These are phyloP conservation scores for Pteruthius melanotis DNA, from an alignment of 2,113 vertebrate species.

Conservation along the genomic window DNA sequence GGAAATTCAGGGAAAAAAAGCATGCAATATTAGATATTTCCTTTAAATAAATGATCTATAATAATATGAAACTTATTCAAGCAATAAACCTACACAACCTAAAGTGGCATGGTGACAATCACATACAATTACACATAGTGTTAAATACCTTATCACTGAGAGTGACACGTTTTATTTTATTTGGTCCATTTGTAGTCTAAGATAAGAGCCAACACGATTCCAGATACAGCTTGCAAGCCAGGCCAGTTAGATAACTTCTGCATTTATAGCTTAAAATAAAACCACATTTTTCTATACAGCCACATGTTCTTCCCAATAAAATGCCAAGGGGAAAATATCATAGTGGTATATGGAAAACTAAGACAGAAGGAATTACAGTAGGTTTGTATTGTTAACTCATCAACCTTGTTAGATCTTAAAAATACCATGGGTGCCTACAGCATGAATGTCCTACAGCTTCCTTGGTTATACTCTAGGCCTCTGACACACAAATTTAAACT, in stretches of 20 bases:
- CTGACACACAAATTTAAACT: neutral
- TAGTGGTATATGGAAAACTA: neutral
- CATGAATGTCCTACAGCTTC: neutral
- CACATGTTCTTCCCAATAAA: neutral
- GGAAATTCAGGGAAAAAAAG: neutral
- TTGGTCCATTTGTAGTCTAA: neutral
- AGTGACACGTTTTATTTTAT: neutral
- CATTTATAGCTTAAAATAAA: constrained; percentile 8
- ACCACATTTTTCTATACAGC: neutral
- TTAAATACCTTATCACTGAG: neutral
- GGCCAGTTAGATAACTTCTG: neutral
- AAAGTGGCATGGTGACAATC: neutral
- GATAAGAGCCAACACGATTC: neutral
- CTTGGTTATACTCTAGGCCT: neutral
- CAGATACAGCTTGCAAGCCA: neutral
- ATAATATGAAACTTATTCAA: neutral
- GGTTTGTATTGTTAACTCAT: neutral
- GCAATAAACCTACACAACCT: neutral
- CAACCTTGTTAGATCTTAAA: neutral
- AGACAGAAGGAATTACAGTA: neutral
- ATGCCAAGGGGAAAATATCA: neutral
- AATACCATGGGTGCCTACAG: neutral
- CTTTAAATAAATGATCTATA: neutral
- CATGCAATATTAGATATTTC: neutral
- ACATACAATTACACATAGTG: neutral